Evolutionary conservation across 1,140 invertebrate genomes (phyloP).

Genomic region (Ericerus pela): DNA sequence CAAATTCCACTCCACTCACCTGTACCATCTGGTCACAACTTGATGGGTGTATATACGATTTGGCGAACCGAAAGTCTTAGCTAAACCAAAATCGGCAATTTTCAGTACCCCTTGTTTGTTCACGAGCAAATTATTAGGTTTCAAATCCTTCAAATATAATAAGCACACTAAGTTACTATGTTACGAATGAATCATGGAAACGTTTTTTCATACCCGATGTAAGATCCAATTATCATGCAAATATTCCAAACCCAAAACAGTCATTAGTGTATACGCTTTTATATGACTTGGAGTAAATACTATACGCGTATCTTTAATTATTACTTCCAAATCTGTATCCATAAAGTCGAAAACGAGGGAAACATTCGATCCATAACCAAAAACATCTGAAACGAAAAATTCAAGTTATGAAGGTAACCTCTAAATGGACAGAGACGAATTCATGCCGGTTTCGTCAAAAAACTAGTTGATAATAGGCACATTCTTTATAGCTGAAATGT

Average conservation of each 20-base stretch:
- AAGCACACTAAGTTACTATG: neutral
- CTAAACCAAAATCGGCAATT: slow-evolving; percentile 96
- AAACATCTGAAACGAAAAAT: slow-evolving; percentile 59
- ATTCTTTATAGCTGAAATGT: no score
- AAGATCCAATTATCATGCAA: slow-evolving; percentile 93
- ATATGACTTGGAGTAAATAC: slow-evolving; percentile 85
- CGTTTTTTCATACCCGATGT: slow-evolving; percentile 49
- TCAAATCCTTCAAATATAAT: slow-evolving; percentile 59
- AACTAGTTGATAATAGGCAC: no score
- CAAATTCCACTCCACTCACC: no score
- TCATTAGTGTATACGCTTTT: slow-evolving; percentile 92
- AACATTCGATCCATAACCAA: slow-evolving; percentile 96
- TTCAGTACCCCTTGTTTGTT: slow-evolving; percentile 85
- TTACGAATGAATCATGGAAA: neutral
- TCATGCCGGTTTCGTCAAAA: no score
- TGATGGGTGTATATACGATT: slow-evolving; percentile 94
- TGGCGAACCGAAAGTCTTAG: slow-evolving; percentile 92
- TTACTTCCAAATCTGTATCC: slow-evolving; percentile 95
- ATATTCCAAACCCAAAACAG: slow-evolving; percentile 86
- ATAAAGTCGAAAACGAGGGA: slow-evolving; percentile 99
- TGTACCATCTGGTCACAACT: slow-evolving; percentile 90
- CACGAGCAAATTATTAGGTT: slow-evolving; percentile 96
- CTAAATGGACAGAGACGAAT: no score
- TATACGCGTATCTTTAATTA: slow-evolving; percentile 72
- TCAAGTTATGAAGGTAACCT: no score